Percentiles rank a stretch among this genome's conserved stretches.
Conservation (phyloP, 1,140 invertebrate species). For the Drosophila kohkoa region DNA sequence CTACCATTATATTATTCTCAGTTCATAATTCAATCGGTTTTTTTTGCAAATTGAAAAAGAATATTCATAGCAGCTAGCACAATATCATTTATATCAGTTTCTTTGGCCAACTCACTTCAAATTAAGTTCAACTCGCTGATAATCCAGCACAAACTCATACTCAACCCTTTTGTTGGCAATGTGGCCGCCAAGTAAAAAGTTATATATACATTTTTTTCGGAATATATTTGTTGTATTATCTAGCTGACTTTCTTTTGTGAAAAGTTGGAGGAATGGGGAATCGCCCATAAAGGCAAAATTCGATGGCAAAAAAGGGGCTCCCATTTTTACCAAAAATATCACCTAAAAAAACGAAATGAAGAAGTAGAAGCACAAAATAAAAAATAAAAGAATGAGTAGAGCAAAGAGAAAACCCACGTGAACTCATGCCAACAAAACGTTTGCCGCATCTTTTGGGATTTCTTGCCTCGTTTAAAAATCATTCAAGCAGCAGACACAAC, state of each 20-base stretch:
- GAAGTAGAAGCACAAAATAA: too few species aligned
- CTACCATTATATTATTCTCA: neutral
- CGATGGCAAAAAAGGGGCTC: slow-evolving; percentile 31
- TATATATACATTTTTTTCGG: slow-evolving; percentile 21
- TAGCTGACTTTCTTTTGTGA: slow-evolving; percentile 23
- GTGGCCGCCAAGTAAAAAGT: slow-evolving; percentile 60
- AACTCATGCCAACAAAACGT: slow-evolving; percentile 74
- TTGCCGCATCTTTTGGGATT: slow-evolving; percentile 82
- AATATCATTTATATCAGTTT: slow-evolving; percentile 10
- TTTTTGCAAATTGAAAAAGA: slow-evolving; percentile 3
- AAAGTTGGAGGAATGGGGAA: slow-evolving; percentile 8
- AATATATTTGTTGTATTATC: slow-evolving; percentile 72
- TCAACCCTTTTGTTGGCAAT: slow-evolving; percentile 36
- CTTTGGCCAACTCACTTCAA: slow-evolving; percentile 2
- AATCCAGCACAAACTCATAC: slow-evolving; percentile 8
- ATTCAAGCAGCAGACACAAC: slow-evolving; percentile 81
- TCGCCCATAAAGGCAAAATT: slow-evolving; percentile 56
- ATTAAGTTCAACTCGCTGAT: slow-evolving; percentile 6
- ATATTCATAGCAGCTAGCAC: slow-evolving; percentile 15
- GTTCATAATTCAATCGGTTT: neutral
- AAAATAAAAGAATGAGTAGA: slow-evolving; percentile 38
- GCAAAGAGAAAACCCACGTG: slow-evolving; percentile 60
- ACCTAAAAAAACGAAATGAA: slow-evolving; percentile 28
- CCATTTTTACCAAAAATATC: slow-evolving; percentile 61
- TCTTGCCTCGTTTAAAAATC: slow-evolving; percentile 83